Conservation (phyloP, 2,888 invertebrate species). For the Watsonalla cultraria region DNA sequence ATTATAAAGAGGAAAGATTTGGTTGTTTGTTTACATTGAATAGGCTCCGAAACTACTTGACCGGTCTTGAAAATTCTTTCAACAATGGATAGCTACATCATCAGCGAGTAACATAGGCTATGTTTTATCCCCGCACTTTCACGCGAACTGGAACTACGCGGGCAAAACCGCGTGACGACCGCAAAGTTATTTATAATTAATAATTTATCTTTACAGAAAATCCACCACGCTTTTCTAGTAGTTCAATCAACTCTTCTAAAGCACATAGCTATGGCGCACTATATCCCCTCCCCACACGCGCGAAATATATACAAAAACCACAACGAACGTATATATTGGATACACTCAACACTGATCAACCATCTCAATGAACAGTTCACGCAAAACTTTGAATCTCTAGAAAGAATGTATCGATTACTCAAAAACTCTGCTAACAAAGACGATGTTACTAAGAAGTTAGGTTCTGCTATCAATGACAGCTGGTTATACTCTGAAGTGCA, state of each 20-base stretch:
- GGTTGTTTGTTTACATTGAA: no score
- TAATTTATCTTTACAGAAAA: constrained; percentile 52
- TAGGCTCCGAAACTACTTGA: no score
- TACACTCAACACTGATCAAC: constrained; percentile 49
- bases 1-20: no score
- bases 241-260: constrained; percentile 67
- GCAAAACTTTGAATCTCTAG: constrained; percentile 48
- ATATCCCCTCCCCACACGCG: constrained; percentile 32
- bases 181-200: no score
- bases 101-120: no score
- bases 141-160: no score
- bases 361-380: constrained; percentile 44
- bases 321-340: constrained; percentile 67
- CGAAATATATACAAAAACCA: constrained; percentile 54
- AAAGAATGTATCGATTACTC: constrained; percentile 62
- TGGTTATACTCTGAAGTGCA: constrained; percentile 71
- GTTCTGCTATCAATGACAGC: constrained; percentile 41
- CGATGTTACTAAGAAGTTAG: constrained; percentile 40
- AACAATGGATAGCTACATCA: no score
- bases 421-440: constrained; percentile 57
- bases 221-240: constrained; percentile 68
- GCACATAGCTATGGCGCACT: constrained; percentile 62
- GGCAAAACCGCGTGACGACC: no score
- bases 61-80: no score
- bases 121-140: no score